A percentile compares a stretch with the other conserved stretches of the same genome.
Evolutionary conservation across 2,113 vertebrate species (phyloP).

Genomic region (Heteronetta atricapilla): DNA sequence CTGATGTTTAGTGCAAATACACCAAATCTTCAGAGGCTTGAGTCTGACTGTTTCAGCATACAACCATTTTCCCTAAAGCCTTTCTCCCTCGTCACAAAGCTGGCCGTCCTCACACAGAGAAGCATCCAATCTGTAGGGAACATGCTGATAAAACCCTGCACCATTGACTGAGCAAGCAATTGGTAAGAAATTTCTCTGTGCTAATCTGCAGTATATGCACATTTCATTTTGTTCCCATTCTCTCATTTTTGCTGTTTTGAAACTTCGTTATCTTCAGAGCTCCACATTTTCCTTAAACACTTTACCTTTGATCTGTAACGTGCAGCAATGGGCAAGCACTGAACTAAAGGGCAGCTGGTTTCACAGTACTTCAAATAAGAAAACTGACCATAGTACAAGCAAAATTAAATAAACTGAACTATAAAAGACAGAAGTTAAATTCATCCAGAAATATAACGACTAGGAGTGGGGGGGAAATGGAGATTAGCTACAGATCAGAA

Average conservation of each 20-base stretch:
- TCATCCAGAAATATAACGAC: conserved; percentile 61
- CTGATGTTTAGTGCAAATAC: not conserved
- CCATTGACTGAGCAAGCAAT: not conserved
- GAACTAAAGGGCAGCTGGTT: conserved; percentile 40
- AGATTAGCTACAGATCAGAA: conserved; percentile 50
- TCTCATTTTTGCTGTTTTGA: not conserved
- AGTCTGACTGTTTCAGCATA: not conserved
- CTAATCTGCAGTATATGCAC: not conserved
- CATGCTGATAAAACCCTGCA: not conserved
- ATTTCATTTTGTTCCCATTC: not conserved
- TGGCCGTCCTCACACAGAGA: not conserved
- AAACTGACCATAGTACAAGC: conserved; percentile 48
- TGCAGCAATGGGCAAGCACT: conserved; percentile 4
- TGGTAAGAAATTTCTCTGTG: not conserved
- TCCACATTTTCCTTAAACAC: not conserved
- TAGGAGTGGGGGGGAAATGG: not conserved
- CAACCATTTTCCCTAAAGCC: not conserved
- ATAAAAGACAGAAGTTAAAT: conserved; percentile 41
- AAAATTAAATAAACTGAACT: conserved; percentile 57
- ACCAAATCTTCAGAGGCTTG: not conserved
- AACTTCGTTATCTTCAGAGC: not conserved
- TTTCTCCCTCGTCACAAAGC: not conserved
- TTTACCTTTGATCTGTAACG: not conserved
- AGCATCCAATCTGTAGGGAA: not conserved
- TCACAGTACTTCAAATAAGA: conserved; percentile 58